Evolutionary conservation across 2,797 vertebrate species (phyloP).

Genomic region (Epinephelus awoara): DNA sequence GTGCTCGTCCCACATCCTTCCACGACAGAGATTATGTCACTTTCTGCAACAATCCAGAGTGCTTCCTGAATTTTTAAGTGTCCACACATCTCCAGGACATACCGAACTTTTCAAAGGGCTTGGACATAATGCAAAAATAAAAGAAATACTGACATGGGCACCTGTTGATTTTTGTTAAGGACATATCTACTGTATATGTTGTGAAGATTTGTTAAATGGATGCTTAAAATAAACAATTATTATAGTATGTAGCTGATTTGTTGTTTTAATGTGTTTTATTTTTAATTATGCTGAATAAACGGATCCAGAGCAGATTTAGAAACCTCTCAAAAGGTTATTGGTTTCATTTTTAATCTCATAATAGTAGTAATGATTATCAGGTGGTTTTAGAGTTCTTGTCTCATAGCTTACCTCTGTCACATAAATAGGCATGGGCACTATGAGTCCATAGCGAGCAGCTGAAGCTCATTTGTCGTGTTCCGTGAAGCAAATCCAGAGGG

Average conservation of each 20-base stretch:
- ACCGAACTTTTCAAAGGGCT: conserved; percentile 80
- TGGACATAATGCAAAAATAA: conserved; percentile 70
- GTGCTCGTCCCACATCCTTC: conserved; percentile 47
- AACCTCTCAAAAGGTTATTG: conserved; percentile 9
- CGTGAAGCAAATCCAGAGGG: conserved; percentile 81
- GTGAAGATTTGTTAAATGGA: conserved; percentile 82
- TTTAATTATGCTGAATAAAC: conserved; percentile 51
- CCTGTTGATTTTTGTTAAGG: conserved; percentile 69
- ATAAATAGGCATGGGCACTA: conserved; percentile 16
- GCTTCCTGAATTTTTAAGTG: conserved; percentile 76
- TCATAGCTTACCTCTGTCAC: conserved; percentile 13
- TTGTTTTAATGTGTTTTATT: conserved; percentile 58
- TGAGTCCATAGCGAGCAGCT: conserved; percentile 52
- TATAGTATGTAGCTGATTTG: conserved; percentile 59
- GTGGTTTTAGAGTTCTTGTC: conserved; percentile 10
- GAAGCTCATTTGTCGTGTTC: conserved; percentile 81
- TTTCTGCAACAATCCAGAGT: conserved; percentile 75
- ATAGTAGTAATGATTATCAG: not conserved
- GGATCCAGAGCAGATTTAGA: conserved; percentile 11
- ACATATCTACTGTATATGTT: conserved; percentile 82
- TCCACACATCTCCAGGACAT: conserved; percentile 60
- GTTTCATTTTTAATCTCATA: conserved; percentile 13
- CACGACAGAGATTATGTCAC: conserved; percentile 39
- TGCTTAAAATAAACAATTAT: conserved; percentile 77
- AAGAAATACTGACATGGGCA: conserved; percentile 66